Evolutionary conservation across 2,113 vertebrate species (phyloP), one percentile per base, ranked within the genome.

Genomic region (Caranx ignobilis): DNA sequence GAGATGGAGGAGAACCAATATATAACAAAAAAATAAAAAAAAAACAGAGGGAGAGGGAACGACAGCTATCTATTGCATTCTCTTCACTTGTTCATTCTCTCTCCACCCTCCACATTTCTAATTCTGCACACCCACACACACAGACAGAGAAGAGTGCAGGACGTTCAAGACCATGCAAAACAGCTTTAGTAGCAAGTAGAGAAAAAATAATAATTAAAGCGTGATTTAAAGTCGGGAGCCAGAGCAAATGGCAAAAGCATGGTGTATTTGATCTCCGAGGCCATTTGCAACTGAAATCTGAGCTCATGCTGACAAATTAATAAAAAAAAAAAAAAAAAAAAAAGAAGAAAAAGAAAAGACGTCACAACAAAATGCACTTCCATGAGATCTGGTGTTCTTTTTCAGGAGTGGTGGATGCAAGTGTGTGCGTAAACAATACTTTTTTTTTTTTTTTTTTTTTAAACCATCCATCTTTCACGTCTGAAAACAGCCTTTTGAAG

Each of bases 291-390:
- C 75, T 85, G 56, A 90, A 83, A 81, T 70, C 88, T 3, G 62
- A 88, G 89, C 79, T 88, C 91, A 94, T 94, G 93, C 93, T 63
- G 72, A 90, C 80, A 88, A 89, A 84, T 79, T 26, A 76, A 84
- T 26, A 26, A 26, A 26, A 26, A 26, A 26, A 26, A 26, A 26
- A 26, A 26, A 26, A 26, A 26, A 26, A 26, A 26, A 26, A 26
- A 26, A 26, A 1, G 1, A 26, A 26, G 26, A 26, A 26, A 26
- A 78, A 66, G 77, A 47, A 45, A 76, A 70, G 11, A 88, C 69
- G 71, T 83, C 77, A 92, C 70, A 86, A 87, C 88, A 92, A 90
- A 89, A 91, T 88, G 91, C 87, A 91, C 75, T 90, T 89, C 88
- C 81, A 85, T 90, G 89, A 89, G 81, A 82, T 86, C 83, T 82